Conservation (phyloP, 2,113 vertebrate species). For the Petrocephalus zakoni region DNA sequence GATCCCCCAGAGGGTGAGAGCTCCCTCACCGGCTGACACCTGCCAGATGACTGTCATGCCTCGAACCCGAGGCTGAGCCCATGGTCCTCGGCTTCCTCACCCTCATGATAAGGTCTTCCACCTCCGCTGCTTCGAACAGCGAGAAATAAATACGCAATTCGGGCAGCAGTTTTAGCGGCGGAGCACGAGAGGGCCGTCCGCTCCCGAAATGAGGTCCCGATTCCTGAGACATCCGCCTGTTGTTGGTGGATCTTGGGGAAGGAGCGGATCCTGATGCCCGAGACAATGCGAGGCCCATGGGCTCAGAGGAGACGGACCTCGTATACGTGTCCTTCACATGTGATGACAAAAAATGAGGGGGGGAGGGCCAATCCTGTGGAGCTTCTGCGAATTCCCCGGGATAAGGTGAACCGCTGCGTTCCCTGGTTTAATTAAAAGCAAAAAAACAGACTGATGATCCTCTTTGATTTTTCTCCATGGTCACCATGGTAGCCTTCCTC, state of each 20-base stretch:
- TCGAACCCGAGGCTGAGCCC: background rate
- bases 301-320: background rate
- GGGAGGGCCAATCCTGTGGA: background rate
- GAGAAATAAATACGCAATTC: background rate
- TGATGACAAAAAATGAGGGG: background rate
- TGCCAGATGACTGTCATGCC: background rate
- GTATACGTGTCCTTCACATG: background rate
- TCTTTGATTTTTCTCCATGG: slow-evolving; percentile 21
- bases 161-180: too few species aligned
- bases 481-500: background rate
- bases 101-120: background rate
- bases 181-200: background rate
- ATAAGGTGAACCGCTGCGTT: slow-evolving; percentile 7
- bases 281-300: background rate
- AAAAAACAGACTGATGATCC: slow-evolving; percentile 7
- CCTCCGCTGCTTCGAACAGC: background rate
- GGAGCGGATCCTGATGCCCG: background rate
- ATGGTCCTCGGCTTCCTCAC: background rate
- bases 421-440: slow-evolving; percentile 25
- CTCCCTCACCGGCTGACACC: background rate
- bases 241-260: background rate
- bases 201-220: background rate
- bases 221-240: background rate
- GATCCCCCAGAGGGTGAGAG: background rate
- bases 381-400: background rate